Evolutionary conservation across 2,113 vertebrate genomes (phyloP), one percentile per base, ranked within the genome.

Genomic region (Percina caprodes): DNA sequence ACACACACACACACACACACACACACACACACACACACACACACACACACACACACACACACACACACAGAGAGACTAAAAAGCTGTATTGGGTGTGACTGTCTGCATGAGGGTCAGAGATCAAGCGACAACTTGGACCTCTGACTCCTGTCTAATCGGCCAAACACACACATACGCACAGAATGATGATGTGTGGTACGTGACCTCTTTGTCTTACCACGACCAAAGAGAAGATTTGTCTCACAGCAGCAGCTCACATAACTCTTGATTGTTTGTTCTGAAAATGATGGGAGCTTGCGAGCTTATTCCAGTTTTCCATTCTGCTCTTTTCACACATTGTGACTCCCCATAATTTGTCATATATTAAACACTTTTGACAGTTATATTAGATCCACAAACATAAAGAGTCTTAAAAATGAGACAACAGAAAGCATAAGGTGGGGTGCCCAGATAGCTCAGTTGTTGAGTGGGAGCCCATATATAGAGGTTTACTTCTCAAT

Each of bases 181-280:
- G 52, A 30, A 63, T 59, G 56, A 82, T 63, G 62, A 71, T 75
- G 86, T 75, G 73, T 80, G 52, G 46, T 69, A 42, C 33, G n/a
- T 78, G 86, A 86, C 82, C 87, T 60, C 51, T 75, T 67, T 5
- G 8, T 79, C 70, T 86, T 83, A 84, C 83, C 89, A 74, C 1
- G 26, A 82, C 68, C 70, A 80, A 69, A 82, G 49, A 80, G 75
- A 74, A 58, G 35, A 72, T 74, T 39, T 89, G 76, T 77, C 72
- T 84, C 56, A 12, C 61, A 84, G 85, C 77, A 67, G 75, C 63
- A 72, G 62, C 69, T 77, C 74, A 24, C 80, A 49, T 63, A 85
- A 58, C 71, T 66, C 59, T 9, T 10, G 11, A 71, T 60, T 75
- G 82, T 90, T 82, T 83, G 82, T 48, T 76, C 75, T 84, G 68